Base-by-base conservation (phyloP, 35 echinoderm and acorn worm species). In the Ophiothrix spiculata region DNA sequence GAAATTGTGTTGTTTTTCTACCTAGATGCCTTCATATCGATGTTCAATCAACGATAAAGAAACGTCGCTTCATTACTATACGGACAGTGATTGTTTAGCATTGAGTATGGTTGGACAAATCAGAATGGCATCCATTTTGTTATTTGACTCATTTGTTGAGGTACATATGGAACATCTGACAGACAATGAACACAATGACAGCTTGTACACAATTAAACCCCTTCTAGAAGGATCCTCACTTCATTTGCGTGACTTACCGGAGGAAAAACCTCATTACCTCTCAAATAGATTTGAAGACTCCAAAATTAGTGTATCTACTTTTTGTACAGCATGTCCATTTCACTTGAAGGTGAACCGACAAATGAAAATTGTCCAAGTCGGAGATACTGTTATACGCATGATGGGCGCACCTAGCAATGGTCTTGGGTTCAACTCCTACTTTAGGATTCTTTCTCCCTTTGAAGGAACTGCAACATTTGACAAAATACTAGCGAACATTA, bases 61-160 rank as follows among this genome's bases (percentile, higher is more conserved):
- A 75, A 32, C 87, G 32, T 82, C 90, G 38, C 79, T 97, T 85
- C 89, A 97, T 73, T 93, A 84, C 37, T 97, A 97, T 56, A 85
- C 91, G 29, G 88, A 90, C 39, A 97, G 94, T 76, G 83, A 81
- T 38, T 86, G 91, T 77, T 81, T 97, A 37, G 88, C 87, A 79
- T 73, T 90, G 78, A 97, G 94, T 74, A 97, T 97, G 94, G 76
- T 93, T 56, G 94, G 94, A 78, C 94, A 97, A 80, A 90, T 97
- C 54, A 85, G 83, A 40, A 97, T 93, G 94, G 88, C 91, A 36
- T 97, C 94, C 31, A 90, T 93, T 78, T 84, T 97, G 32, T 86
- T 97, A 75, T 97, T 97, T 74, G 93, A 97, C 87, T 90, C 94
- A 46, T 97, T 93, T 78, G 94, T 97, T 40, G 91, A 97, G 39